Conservation (phyloP, 2,113 vertebrate species). For the Dolichotis patagonum region DNA sequence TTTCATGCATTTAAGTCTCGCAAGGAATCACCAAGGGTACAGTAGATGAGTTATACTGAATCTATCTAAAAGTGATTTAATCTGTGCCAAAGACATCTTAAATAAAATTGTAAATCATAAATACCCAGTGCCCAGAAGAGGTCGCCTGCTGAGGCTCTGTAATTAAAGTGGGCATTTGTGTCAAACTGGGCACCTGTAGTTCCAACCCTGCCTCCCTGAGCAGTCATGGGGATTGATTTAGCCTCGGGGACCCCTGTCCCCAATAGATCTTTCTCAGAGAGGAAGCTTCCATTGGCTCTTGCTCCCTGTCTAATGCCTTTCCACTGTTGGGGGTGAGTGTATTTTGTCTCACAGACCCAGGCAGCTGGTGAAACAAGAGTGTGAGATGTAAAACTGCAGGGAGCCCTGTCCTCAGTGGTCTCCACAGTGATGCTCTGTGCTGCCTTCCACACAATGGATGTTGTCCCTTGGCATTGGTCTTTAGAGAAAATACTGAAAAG, state of each 20-base stretch:
- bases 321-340: neutral
- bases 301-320: neutral
- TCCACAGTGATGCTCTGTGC: fast-evolving
- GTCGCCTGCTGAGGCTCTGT: neutral
- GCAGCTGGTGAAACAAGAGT: neutral
- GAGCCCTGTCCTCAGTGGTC: neutral
- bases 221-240: neutral
- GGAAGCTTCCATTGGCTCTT: too few relatives aligned
- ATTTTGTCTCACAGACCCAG: neutral
- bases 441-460: neutral
- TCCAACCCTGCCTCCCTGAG: neutral
- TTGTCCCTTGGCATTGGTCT: neutral
- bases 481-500: neutral
- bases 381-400: neutral
- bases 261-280: too few relatives aligned
- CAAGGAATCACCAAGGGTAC: neutral
- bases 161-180: neutral
- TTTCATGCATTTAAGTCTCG: neutral
- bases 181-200: neutral
- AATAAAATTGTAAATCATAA: neutral
- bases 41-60: neutral
- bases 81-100: neutral
- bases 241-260: neutral
- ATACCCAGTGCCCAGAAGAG: neutral
- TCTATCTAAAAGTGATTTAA: neutral